Conservation (phyloP, 2,113 vertebrate species). For the Opisthocomus hoazin region DNA sequence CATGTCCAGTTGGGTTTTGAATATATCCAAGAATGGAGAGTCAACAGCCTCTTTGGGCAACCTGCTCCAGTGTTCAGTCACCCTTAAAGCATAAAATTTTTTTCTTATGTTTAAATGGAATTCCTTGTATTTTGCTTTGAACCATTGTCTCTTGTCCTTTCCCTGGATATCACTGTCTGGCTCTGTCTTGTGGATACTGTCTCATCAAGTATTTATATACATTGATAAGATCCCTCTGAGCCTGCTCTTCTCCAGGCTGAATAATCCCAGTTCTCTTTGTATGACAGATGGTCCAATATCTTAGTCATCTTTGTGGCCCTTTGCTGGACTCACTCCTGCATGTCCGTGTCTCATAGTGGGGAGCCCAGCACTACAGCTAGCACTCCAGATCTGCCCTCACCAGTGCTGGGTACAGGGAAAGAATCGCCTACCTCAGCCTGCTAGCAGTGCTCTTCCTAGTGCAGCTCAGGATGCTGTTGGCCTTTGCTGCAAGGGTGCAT, state of each 20-base stretch:
- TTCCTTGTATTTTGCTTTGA: background rate
- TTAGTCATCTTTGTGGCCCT: background rate
- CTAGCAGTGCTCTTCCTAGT: background rate
- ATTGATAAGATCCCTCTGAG: no score
- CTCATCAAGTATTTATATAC: background rate
- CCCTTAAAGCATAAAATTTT: background rate
- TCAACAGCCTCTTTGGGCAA: background rate
- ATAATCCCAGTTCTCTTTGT: background rate
- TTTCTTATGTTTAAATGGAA: background rate
- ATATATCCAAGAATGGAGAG: background rate
- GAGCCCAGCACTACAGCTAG: background rate
- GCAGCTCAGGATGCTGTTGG: background rate
- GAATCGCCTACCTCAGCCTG: background rate
- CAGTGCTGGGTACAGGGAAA: background rate
- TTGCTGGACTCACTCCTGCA: background rate
- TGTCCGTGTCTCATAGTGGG: background rate
- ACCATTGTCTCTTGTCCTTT: background rate
- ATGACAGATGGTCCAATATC: background rate
- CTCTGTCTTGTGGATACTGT: background rate
- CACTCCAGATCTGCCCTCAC: background rate
- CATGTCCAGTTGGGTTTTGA: background rate
- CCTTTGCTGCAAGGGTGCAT: background rate
- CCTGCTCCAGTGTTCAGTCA: background rate
- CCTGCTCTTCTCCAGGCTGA: background rate
- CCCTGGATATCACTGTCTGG: background rate